These are phyloP conservation scores for Neopipo cinnamomea DNA, from an alignment of 2,113 vertebrate genomes.

Conservation along the genomic window DNA sequence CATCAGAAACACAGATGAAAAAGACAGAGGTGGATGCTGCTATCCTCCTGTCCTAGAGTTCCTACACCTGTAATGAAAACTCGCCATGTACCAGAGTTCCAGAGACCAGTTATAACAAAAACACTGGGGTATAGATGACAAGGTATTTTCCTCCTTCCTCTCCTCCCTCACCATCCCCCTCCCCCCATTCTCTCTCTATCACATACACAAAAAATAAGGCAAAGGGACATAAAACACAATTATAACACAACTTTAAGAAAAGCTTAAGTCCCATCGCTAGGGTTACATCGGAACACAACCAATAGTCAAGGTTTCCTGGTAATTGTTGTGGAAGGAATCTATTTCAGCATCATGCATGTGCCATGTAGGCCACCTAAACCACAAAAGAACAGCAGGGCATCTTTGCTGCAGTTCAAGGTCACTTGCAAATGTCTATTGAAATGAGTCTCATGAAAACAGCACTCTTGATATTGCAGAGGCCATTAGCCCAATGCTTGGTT, in stretches of 20 bases:
- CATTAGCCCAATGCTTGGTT: not conserved
- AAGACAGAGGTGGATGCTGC: not conserved
- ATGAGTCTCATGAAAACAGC: not conserved
- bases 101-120: not conserved
- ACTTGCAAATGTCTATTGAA: not conserved
- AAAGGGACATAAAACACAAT: not conserved
- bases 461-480: not conserved
- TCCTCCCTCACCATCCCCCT: rapidly evolving
- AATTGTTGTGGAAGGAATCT: not conserved
- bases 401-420: not conserved
- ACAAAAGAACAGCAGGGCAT: slow-evolving; percentile 8
- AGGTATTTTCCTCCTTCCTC: rapidly evolving
- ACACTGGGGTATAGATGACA: not conserved
- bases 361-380: not conserved
- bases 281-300: not conserved
- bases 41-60: not conserved
- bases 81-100: not conserved
- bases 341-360: not conserved
- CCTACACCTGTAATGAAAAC: not conserved
- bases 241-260: not conserved
- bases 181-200: not conserved
- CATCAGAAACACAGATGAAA: not conserved
- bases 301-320: not conserved
- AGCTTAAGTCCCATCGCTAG: not conserved
- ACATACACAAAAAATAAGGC: not conserved